Evolutionary conservation across 23 tunicate genomes (phyloP), one percentile per base, ranked within the genome.

Genomic region (Trididemnum nubilum): DNA sequence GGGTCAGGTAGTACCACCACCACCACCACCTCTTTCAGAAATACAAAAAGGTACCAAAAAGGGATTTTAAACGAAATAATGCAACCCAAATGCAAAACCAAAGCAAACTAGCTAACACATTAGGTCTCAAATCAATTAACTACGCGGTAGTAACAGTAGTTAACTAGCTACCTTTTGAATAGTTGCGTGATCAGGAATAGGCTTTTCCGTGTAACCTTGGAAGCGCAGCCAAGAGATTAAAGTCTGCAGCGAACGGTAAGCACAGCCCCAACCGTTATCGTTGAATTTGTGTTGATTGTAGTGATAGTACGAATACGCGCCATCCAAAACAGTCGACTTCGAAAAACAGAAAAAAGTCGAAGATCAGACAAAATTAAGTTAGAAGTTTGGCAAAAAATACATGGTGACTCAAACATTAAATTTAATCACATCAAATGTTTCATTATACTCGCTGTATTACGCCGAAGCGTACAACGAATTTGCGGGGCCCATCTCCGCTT

Each of bases 251-350:
- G 94, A 83, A 0, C 99, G 37, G 61, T 96, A 96, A 1, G 99
- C 94, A 81, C 99, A 96, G 24, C 99, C 99, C 99, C 99, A 96
- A 36, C 99, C 99, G 36, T 78, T 84, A 72, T 96, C 99, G 77
- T 96, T 85, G 22, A 83, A 73, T 2, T 69, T 59, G 28, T 96
- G 90, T 78, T 96, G 99, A 79, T 73, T 92, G 85, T 96, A 96
- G 51, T 96, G 99, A 70, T 91, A 85, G 39, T 96, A 96, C 36
- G 87, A 73, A 57, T 96, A 96, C 0, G 18, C 54, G 4, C 97
- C 99, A 60, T 77, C 37, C 35, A 93, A 89, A 37, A 71, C 5
- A 36, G 21, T 58, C 26, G 77, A 35, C 84, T 86, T 4, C 27
- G 65, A 39, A 25, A 22, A 21, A 61, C 27, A 61, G n/a, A 61